Evolutionary conservation across 2,113 vertebrate species (phyloP), one percentile per base, ranked within the genome.

Genomic region (Cheilinus undulatus): DNA sequence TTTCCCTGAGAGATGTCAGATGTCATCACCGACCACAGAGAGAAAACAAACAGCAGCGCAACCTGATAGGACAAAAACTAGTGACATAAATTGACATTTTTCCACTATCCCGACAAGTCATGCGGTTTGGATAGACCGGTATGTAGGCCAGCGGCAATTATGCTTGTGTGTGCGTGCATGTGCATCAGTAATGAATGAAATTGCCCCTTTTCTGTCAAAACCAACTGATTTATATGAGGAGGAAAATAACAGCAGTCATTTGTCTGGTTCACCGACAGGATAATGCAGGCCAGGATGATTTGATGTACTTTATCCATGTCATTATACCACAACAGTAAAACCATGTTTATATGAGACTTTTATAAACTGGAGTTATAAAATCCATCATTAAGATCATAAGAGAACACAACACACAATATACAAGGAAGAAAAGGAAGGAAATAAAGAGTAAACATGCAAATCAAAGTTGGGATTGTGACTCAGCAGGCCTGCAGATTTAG

Each of bases 131-230:
- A 68, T 19, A 0, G 6, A 64, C 27, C 43, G 48, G 38, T 81
- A 73, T 76, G 69, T 85, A 79, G 77, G 72, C 42, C 80, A 78
- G 40, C 17, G 2, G 77, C 69, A 65, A 72, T 69, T 75, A 81
- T 59, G 59, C 40, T 59, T 13, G 22, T 50, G 13, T 64, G 40
- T 66, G 20, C 57, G 32, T 28, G 3, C 22, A 56, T 69, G 56
- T 74, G 22, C 2, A 17, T 43, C 32, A n/a, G 38, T 82, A 19
- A 58, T 36, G 30, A 67, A 46, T 43, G 54, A 26, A 42, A 34
- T 43, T 67, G 51, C 48, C 46, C 43, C 32, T 56, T 49, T 61
- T 23, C 26, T 61, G 65, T 54, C 54, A 51, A 23, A 52, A 57
- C 36, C 45, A 28, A 65, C 15, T 51, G 56, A 74, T 83, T 78